Base-by-base conservation (phyloP, 1,140 invertebrate genomes). In the Lordiphosa mommai region DNA sequence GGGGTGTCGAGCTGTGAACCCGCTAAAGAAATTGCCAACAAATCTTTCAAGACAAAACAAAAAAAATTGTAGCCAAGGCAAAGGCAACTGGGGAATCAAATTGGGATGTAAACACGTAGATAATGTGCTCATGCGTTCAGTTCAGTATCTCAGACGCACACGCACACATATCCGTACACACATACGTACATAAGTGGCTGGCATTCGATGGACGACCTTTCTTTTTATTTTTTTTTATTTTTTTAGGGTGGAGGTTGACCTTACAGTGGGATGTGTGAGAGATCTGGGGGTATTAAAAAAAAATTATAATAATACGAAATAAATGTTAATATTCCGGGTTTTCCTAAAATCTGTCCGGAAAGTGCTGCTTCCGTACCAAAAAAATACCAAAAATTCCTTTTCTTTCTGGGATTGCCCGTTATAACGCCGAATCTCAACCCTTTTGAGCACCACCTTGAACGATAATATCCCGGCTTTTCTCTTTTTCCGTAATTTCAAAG, bases 61-160 rank as follows among this genome's bases (percentile, higher is more conserved):
- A 53, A 55, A 43, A 37, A 13, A 8, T 16, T 37, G 12, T 12
- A n/a, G 14, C 34, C 49, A 71, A 40, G 37, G 17, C 36, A 32
- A 50, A 20, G 58, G 38, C 40, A 41, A 48, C 82, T 58, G 65
- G 77, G 77, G 70, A 69, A 87, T 86, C 69, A 87, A 86, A 86
- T 86, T 84, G 70, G 85, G 84, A 86, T 86, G 84, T 86, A 84
- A 86, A 86, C 84, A 87, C 70, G 70, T 73, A 84, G 84, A 86
- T 86, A 86, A 86, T 87, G 69, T 79, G 72, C 73, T 72, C 71
- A 79, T 86, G 74, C 61, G 63, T 80, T 85, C 20, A 23, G 20
- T 23, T 85, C 70, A 80, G 66, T 80, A 59, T 80, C 73, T 68
- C 57, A 66, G 69, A 48, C 57, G n/a, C 34, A 34, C 52, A n/a